phyloP scores from a whole-genome alignment of 2,888 invertebrate genomes.

The Leucophenga maculata region DNA sequence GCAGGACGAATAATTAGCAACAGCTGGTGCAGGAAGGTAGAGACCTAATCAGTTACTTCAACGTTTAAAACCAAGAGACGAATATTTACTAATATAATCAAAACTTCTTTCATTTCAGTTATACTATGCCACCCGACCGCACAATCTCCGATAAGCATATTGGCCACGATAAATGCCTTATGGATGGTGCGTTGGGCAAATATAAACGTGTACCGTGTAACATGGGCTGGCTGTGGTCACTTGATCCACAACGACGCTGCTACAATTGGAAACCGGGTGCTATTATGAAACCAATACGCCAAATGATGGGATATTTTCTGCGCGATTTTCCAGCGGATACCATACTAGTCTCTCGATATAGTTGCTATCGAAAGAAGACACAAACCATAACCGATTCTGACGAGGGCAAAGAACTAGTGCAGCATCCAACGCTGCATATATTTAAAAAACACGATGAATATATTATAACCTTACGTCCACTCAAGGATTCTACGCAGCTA shows the following conservation, averaged over 20 bases:
- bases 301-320: slow-evolving; percentile 61
- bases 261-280: slow-evolving; percentile 63
- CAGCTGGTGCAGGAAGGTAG: too few species aligned
- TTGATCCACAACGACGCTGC: slow-evolving; percentile 48
- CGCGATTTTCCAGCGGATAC: slow-evolving; percentile 60
- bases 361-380: slow-evolving; percentile 31
- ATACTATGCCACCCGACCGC: neutral
- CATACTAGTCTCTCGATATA: slow-evolving; percentile 51
- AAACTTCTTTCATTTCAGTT: neutral
- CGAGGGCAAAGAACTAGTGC: slow-evolving; percentile 50
- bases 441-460: slow-evolving; percentile 78
- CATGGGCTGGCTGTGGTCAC: slow-evolving; percentile 82
- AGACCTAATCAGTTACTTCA: too few species aligned
- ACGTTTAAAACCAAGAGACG: neutral
- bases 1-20: too few species aligned
- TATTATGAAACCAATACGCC: slow-evolving; percentile 46
- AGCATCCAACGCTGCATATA: slow-evolving; percentile 77
- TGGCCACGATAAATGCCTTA: slow-evolving; percentile 75
- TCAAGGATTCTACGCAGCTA: slow-evolving; percentile 76
- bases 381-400: slow-evolving; percentile 68
- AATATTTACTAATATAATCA: neutral
- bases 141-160: neutral
- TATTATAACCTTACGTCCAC: slow-evolving; percentile 78
- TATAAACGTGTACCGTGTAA: slow-evolving; percentile 75
- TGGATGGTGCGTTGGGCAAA: slow-evolving; percentile 72